Evolutionary conservation across 1,140 invertebrate species (phyloP).

Genomic region (Temnothorax nylanderi): DNA sequence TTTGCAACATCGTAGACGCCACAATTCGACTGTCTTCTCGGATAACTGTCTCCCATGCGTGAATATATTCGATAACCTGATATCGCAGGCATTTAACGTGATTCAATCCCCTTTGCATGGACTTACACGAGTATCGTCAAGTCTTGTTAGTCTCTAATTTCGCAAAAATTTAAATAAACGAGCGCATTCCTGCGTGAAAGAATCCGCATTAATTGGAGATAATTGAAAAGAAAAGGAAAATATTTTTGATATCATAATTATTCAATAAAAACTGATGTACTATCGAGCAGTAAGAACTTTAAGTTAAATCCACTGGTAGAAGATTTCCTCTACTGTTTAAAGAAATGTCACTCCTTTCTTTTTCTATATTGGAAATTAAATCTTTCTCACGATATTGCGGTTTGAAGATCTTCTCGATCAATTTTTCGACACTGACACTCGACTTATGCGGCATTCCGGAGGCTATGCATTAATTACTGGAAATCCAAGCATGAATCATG

Average conservation of each 20-base stretch:
- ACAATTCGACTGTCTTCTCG: background rate
- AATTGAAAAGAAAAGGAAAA: background rate
- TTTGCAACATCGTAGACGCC: background rate
- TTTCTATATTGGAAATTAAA: background rate
- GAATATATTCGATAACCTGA: background rate
- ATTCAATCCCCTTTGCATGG: background rate
- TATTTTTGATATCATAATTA: background rate
- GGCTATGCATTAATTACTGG: conserved; percentile 44
- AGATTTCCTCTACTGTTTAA: background rate
- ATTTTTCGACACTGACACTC: background rate
- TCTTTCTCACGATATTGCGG: background rate
- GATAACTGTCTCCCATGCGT: background rate
- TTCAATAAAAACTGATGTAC: background rate
- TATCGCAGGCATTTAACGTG: background rate
- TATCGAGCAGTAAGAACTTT: background rate
- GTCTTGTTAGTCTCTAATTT: background rate
- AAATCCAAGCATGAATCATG: conserved; percentile 44
- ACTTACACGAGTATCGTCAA: too few species aligned
- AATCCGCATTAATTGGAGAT: background rate
- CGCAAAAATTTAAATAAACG: background rate
- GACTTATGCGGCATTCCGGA: background rate
- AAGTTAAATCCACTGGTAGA: background rate
- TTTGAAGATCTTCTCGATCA: background rate
- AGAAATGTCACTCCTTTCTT: background rate
- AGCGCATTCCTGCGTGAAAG: background rate